Conservation (phyloP, 2,888 invertebrate species). For the Athrips mouffetella region DNA sequence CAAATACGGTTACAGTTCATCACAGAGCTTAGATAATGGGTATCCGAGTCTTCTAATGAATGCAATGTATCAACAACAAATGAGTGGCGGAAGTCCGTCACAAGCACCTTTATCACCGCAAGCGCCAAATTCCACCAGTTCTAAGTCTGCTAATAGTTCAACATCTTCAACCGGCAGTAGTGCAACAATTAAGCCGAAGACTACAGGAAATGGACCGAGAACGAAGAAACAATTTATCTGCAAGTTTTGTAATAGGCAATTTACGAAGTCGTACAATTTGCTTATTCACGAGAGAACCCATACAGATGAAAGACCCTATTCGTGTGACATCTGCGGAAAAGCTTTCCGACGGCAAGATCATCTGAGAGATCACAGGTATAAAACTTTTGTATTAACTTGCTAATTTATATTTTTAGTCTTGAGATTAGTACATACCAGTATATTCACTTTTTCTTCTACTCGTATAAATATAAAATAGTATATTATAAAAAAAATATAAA, state of each 20-base stretch:
- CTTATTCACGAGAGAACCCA: slow-evolving; percentile 98
- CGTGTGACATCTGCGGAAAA: slow-evolving; percentile 98
- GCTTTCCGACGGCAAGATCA: slow-evolving; percentile 98
- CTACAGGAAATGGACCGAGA: slow-evolving; percentile 82
- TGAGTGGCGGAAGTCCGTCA: slow-evolving; percentile 62
- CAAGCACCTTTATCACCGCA: slow-evolving; percentile 68
- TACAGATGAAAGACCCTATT: slow-evolving; percentile 97
- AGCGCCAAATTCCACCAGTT: slow-evolving; percentile 60
- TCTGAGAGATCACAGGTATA: slow-evolving; percentile 93
- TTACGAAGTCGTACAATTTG: slow-evolving; percentile 98
- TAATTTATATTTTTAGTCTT: too few relatives aligned
- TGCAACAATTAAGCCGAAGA: slow-evolving; percentile 69
- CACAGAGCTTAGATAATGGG: slow-evolving; percentile 81
- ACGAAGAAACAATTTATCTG: slow-evolving; percentile 99
- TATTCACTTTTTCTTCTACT: too few relatives aligned
- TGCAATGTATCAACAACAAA: slow-evolving; percentile 80
- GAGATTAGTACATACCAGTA: too few relatives aligned
- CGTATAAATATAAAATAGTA: too few relatives aligned
- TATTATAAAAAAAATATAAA: too few relatives aligned
- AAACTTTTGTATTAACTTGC: neutral
- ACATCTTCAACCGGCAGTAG: slow-evolving; percentile 66
- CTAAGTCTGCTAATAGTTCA: slow-evolving; percentile 67
- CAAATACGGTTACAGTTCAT: slow-evolving; percentile 66
- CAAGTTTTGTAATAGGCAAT: slow-evolving; percentile 97
- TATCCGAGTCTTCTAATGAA: slow-evolving; percentile 85